Evolutionary conservation across 2,888 invertebrate species (phyloP), one percentile per base, ranked within the genome.

Genomic region (Malacosoma neustria): DNA sequence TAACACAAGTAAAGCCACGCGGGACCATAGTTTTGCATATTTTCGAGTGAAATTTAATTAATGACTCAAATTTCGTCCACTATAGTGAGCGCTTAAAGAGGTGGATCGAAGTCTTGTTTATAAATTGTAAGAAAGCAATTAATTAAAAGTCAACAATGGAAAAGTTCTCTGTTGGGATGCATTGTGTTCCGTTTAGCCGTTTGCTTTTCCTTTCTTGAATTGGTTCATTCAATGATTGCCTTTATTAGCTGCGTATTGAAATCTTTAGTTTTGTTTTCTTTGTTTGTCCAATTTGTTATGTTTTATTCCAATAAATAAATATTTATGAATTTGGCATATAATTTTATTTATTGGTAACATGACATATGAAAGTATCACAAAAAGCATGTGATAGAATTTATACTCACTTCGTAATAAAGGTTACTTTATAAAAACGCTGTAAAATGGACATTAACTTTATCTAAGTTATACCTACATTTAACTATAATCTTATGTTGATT

Each of bases 61-160:
- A 22, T 22, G 22, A 22, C 22, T 22, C 22, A 22, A 9, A 22
- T 22, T 22, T 51, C 48, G 48, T 55, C 54, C 43, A 46, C 55
- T 61, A 51, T 46, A 42, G 50, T 48, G 51, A 56, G 61, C 57
- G 60, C 51, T 58, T 57, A 54, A 49, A 43, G 48, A 54, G 51
- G 52, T 46, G 51, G 53, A 58, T 59, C 52, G 49, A 61, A 62
- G 54, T 57, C 56, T 51, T 66, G 61, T 69, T 72, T 72, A 65
- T 69, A 57, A 62, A 67, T 69, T 67, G 61, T 57, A 58, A 59
- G 61, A 69, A 70, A 72, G 77, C 79, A 80, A 81, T 82, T 80
- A 80, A 81, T 80, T 76, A 65, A 61, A 63, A 70, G 64, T 72
- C 57, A 65, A 82, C 82, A 82, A 82, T 80, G 68, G 76, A 72